phyloP scores from a whole-genome alignment of 2,797 vertebrate species.

The Anomalospiza imberbis region DNA sequence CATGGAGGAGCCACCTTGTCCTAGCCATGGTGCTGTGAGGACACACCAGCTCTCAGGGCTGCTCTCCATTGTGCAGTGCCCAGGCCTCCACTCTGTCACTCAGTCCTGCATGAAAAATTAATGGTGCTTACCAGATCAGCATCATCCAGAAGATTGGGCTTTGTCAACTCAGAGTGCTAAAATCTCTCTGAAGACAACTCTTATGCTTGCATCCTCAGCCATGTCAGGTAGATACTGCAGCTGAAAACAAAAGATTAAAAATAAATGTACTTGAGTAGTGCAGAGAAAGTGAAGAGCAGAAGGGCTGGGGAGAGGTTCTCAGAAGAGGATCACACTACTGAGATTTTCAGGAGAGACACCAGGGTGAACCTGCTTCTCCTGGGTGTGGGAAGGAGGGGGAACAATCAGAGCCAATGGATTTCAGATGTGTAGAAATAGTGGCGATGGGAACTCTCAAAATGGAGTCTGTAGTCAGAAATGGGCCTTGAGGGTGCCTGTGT shows the following conservation, averaged over 20 bases:
- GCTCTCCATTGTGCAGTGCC: rapidly evolving
- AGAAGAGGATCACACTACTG: not conserved
- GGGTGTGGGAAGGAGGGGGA: not conserved
- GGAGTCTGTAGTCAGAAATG: not conserved
- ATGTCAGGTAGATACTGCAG: not conserved
- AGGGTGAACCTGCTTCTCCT: not conserved
- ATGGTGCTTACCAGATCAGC: not conserved
- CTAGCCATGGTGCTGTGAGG: not conserved
- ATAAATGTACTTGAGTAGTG: not conserved
- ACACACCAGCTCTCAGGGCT: rapidly evolving
- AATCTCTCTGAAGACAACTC: not conserved
- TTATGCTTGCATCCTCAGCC: not conserved
- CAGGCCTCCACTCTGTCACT: not conserved
- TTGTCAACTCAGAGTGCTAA: not conserved
- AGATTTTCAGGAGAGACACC: not conserved
- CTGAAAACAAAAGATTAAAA: constrained; percentile 2
- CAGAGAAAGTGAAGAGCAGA: not conserved
- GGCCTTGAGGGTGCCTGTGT: not conserved
- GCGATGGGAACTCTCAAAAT: not conserved
- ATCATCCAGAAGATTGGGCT: not conserved
- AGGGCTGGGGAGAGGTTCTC: not conserved
- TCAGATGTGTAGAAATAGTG: not conserved
- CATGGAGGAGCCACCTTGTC: not conserved
- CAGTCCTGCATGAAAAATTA: not conserved
- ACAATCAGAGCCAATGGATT: not conserved